Evolutionary conservation across 2,113 vertebrate species (phyloP).

Genomic region (Hystrix cristata): DNA sequence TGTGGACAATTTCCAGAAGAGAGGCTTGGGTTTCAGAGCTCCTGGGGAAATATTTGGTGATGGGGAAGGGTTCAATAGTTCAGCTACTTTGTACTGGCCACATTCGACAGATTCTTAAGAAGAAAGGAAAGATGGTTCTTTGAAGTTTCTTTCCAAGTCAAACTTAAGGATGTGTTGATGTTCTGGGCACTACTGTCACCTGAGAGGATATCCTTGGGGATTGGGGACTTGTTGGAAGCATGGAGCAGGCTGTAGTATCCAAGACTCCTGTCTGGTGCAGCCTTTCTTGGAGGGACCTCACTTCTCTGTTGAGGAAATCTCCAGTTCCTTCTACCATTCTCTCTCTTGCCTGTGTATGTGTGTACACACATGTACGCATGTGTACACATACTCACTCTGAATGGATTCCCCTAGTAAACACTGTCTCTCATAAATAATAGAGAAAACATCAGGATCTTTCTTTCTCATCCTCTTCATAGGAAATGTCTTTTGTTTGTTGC

Average conservation of each 20-base stretch:
- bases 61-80: background rate
- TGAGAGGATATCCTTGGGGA: background rate
- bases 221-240: background rate
- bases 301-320: background rate
- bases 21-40: background rate
- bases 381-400: background rate
- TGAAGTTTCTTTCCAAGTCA: background rate
- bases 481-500: background rate
- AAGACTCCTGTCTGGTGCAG: background rate
- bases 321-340: background rate
- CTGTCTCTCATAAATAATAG: background rate
- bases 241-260: background rate
- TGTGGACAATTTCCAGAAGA: slow-evolving; percentile 52
- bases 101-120: background rate
- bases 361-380: background rate
- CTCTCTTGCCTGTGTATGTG: background rate
- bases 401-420: background rate
- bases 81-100: background rate
- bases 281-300: background rate
- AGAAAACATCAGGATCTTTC: background rate
- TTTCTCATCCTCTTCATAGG: background rate
- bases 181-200: background rate
- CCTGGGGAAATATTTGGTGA: slow-evolving; percentile 3
- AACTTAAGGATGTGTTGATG: background rate
- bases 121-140: background rate